Evolutionary conservation across 2,113 vertebrate genomes (phyloP), one percentile per base, ranked within the genome.

Genomic region (Platycercus adscitus): DNA sequence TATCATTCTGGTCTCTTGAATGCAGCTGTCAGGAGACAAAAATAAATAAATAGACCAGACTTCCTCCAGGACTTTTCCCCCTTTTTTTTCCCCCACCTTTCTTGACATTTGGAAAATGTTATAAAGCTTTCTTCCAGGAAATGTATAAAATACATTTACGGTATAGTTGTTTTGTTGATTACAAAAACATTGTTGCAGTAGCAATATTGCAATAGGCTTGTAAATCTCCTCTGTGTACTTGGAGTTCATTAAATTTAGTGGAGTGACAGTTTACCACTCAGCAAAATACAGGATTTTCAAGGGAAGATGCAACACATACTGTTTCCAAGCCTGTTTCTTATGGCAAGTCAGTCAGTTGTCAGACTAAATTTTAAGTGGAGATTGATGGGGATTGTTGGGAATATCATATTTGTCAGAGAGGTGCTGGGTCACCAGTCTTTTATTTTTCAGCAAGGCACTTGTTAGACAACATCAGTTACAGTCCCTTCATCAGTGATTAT

Each of bases 191-290:
- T 64, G 84, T 81, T 86, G 41, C 73, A 70, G 55, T 75, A 71
- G 39, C 92, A 94, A 71, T 95, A 79, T 93, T 90, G 20, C 37
- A 77, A 69, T 43, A 66, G 26, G 46, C 64, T 82, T 93, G 81
- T 95, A 96, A 96, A 97, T 96, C 88, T 95, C 58, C 39, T 85
- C 71, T 73, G 33, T 90, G 82, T 85, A 70, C 60, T 81, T 93
- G 79, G 25, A 3, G 9, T 95, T 95, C 95, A 91, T 94, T 97
- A 95, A 68, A 95, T 93, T 90, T 91, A 82, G 73, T 61, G 29
- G 73, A 93, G 33, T 94, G 85, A 86, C 88, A 90, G 85, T 91
- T 81, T 81, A 88, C 69, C 60, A 91, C 23, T 63, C 86, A 25
- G 52, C 29, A 89, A 95, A 94, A 86, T 49, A 47, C n/a, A 72